Percentiles rank a stretch among this genome's conserved stretches.
Conservation (phyloP, 2,888 invertebrate species). For the Phoronis australis region DNA sequence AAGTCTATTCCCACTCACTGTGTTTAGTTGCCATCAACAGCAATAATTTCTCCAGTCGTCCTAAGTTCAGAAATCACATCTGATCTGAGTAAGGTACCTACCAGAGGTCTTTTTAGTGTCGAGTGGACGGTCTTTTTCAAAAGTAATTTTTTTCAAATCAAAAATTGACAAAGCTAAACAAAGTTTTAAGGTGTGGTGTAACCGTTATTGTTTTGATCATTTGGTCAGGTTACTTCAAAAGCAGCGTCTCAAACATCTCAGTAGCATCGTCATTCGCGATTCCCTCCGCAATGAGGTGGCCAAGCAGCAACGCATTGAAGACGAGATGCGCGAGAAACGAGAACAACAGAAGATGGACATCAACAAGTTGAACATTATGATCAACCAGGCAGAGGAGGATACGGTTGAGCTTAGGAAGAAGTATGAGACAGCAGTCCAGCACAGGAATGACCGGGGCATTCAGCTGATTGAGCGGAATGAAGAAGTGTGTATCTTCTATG, state of each 20-base stretch:
- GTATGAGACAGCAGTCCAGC: constrained; percentile 48
- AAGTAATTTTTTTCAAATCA: no score
- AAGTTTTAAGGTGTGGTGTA: not conserved
- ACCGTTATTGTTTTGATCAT: not conserved
- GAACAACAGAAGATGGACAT: constrained; percentile 53
- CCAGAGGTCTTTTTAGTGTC: not conserved
- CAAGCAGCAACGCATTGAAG: constrained; percentile 47
- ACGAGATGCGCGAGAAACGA: constrained; percentile 44
- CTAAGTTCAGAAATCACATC: no score
- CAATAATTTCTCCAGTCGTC: no score
- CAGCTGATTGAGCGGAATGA: constrained; percentile 51
- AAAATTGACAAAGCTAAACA: no score
- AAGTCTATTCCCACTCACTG: no score
- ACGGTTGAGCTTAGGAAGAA: constrained; percentile 49
- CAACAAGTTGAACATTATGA: constrained; percentile 49
- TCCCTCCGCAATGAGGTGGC: constrained; percentile 49
- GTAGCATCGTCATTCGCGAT: constrained; percentile 47
- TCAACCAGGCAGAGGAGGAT: constrained; percentile 51
- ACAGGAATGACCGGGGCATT: constrained; percentile 51
- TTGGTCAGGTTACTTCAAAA: constrained; percentile 45
- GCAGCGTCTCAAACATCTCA: constrained; percentile 45
- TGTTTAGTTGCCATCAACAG: no score
- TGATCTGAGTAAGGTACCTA: no score
- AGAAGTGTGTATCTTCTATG: constrained; percentile 52
- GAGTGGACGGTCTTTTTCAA: not conserved